Evolutionary conservation across 2,797 vertebrate genomes (phyloP).

Genomic region (Galago senegalensis): DNA sequence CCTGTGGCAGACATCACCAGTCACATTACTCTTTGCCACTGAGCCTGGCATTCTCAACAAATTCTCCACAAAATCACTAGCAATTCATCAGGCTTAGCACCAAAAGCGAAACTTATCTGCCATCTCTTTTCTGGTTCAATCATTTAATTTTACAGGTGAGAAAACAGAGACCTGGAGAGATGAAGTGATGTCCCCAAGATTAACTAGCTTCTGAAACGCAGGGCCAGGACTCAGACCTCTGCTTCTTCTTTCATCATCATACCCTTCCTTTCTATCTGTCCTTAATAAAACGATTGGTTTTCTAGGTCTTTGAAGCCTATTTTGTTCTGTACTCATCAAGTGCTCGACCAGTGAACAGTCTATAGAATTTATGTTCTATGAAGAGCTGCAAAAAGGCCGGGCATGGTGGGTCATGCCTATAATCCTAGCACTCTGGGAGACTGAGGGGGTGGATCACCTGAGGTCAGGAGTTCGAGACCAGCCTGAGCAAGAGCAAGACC

Average conservation of each 20-base stretch:
- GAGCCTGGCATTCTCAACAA: slow-evolving; percentile 2
- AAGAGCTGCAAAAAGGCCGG: background rate
- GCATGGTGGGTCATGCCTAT: too few species aligned
- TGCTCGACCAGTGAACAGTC: slow-evolving; percentile 14
- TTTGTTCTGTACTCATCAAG: slow-evolving; percentile 43
- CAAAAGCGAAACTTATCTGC: slow-evolving; percentile 9
- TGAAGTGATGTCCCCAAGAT: slow-evolving; percentile 28
- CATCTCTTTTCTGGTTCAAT: background rate
- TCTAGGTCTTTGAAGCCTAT: slow-evolving; percentile 32
- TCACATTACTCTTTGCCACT: background rate
- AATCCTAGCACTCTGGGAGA: too few species aligned
- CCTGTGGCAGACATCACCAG: background rate
- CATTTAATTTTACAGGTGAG: slow-evolving; percentile 54
- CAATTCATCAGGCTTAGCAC: background rate
- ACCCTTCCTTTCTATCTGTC: slow-evolving; percentile 28
- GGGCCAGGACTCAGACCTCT: background rate
- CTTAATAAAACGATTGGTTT: slow-evolving; percentile 23
- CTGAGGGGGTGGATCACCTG: too few species aligned
- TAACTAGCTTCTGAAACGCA: slow-evolving; percentile 21
- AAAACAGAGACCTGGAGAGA: slow-evolving; percentile 47
- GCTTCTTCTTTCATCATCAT: slow-evolving; percentile 31
- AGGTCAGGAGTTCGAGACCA: too few species aligned
- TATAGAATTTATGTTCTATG: slow-evolving; percentile 54
- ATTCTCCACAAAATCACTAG: slow-evolving; percentile 24
- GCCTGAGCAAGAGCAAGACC: too few species aligned